Percentiles rank a stretch among this genome's conserved stretches.
Evolutionary conservation across 1,140 invertebrate species (phyloP).

Genomic region (Zaprionus tsacasi): DNA sequence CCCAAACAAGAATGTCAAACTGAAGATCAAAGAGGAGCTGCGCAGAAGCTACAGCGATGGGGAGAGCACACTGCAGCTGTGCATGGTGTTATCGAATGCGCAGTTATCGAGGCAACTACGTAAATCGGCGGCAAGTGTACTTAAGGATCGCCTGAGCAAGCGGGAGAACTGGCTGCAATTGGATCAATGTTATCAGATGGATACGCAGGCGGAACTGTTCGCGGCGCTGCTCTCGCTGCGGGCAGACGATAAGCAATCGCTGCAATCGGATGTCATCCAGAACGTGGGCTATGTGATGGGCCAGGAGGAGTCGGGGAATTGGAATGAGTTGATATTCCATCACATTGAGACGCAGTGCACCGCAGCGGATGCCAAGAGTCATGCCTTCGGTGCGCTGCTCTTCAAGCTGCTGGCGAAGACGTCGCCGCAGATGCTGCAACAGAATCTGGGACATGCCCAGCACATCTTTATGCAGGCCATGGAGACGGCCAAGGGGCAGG

Average conservation of each 20-base stretch:
- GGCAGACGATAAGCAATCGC: background rate
- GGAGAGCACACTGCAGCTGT: conserved; percentile 11
- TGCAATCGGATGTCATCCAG: conserved; percentile 12
- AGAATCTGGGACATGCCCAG: conserved; percentile 9
- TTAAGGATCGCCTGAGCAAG: background rate
- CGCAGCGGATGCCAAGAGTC: background rate
- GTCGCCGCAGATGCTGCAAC: background rate
- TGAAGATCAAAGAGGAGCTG: conserved; percentile 18
- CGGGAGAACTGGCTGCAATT: conserved; percentile 5
- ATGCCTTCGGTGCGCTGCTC: conserved; percentile 10
- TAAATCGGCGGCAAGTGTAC: conserved; percentile 1
- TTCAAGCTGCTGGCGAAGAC: conserved; percentile 22
- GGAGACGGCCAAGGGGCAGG: conserved; percentile 14
- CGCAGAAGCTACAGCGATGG: background rate
- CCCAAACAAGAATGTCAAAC: background rate
- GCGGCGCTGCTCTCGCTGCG: conserved; percentile 15
- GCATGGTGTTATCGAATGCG: background rate
- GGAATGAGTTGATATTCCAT: conserved; percentile 25
- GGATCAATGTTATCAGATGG: background rate
- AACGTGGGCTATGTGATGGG: conserved; percentile 24
- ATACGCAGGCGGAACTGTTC: background rate
- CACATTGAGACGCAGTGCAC: conserved; percentile 9
- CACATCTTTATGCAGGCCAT: conserved; percentile 19
- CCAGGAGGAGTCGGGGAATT: background rate
- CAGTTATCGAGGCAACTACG: conserved; percentile 5